These are phyloP conservation scores for Rhagophthalmus giganteus DNA, from an alignment of 2,888 invertebrate genomes.

Conservation along the genomic window DNA sequence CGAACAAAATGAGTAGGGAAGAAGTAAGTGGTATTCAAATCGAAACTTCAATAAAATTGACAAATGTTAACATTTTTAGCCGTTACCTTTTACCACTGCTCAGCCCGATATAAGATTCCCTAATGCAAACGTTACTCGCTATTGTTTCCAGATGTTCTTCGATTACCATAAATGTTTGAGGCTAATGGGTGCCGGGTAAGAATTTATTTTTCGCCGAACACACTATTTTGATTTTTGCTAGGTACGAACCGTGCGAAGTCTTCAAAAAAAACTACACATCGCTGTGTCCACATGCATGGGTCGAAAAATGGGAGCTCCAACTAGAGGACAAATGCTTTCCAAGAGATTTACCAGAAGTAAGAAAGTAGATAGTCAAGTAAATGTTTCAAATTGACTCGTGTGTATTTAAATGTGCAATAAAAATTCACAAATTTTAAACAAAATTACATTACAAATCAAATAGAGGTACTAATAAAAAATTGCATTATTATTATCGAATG, in stretches of 20 bases:
- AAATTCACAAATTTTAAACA: too few relatives aligned
- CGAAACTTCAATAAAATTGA: too few relatives aligned
- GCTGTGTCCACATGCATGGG: constrained; percentile 66
- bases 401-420: too few relatives aligned
- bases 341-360: constrained; percentile 47
- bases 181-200: constrained; percentile 24
- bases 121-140: constrained; percentile 84
- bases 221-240: constrained; percentile 2
- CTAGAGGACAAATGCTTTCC: constrained; percentile 61
- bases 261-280: constrained; percentile 62
- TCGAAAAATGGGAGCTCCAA: constrained; percentile 65
- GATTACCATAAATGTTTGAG: constrained; percentile 41
- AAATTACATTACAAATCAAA: too few relatives aligned
- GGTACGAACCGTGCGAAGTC: constrained; percentile 63
- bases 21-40: neutral
- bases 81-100: constrained; percentile 60
- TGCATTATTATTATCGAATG: too few relatives aligned
- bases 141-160: constrained; percentile 40
- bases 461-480: too few relatives aligned
- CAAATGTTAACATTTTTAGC: too few relatives aligned
- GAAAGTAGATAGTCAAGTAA: neutral
- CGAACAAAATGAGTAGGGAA: neutral
- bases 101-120: constrained; percentile 94
- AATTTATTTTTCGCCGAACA: neutral
- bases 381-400: too few relatives aligned